phyloP scores from a whole-genome alignment of 2,113 vertebrate species.

The Halichoerus grypus region DNA sequence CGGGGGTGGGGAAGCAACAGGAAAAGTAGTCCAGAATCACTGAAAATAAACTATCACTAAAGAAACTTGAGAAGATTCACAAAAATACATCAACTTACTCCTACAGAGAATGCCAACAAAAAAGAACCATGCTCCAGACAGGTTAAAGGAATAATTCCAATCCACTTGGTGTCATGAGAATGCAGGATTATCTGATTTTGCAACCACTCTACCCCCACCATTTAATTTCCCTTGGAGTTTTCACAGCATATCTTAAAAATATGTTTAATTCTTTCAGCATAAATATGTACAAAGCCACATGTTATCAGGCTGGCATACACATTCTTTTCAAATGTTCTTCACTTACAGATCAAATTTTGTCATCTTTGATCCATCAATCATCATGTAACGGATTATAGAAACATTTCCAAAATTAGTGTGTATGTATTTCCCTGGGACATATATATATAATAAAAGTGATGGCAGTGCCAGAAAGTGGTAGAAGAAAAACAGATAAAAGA shows the following conservation, averaged over 20 bases:
- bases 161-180: not conserved
- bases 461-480: not conserved
- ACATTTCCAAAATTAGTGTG: constrained; percentile 20
- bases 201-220: not conserved
- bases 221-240: not conserved
- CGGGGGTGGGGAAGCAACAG: not conserved
- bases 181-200: not conserved
- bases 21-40: not conserved
- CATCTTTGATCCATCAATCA: not conserved
- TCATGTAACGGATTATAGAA: not conserved
- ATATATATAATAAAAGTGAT: not conserved
- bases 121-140: not conserved
- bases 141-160: not conserved
- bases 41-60: not conserved
- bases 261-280: not conserved
- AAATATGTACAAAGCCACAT: not conserved
- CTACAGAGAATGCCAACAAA: not conserved
- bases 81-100: not conserved
- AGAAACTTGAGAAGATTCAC: not conserved
- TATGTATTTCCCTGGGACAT: not conserved
- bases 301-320: not conserved
- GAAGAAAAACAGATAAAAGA: not conserved
- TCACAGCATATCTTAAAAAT: not conserved
- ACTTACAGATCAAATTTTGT: not conserved
- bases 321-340: not conserved